Base-by-base conservation (phyloP, 2,797 vertebrate genomes). In the Neomorphus geoffroyi region DNA sequence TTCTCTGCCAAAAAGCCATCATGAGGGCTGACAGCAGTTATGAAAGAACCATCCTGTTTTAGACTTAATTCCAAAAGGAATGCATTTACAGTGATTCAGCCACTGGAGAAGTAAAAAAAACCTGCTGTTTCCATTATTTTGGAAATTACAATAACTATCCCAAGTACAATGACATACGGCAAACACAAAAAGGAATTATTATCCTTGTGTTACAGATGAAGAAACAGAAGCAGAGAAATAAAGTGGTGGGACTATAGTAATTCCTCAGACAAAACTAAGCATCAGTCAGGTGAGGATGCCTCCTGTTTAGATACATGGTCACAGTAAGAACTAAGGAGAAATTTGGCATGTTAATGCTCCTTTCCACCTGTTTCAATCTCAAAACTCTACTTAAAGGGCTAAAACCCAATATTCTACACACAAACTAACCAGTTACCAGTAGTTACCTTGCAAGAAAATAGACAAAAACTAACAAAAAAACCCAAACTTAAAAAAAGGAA, bases 1-100 rank as follows among this genome's bases (percentile, higher is more conserved):
- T 87, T 39, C 73, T 57, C 54, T 93, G 79, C 86, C 90, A 93
- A 86, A 91, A 81, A 75, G 21, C 37, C 75, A 88, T 86, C 66
- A 9, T 6, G 60, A 70, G 60, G 33, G 33, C 51, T 82, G 51
- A 91, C 72, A 92, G 48, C 26, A 94, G 48, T 69, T 83, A 93
- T 30, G 51, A 95, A 91, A 94, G 66, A 93, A 88, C 35, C 66
- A 79, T 61, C 87, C 88, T 79, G 73, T 75, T 94, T 51, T 79
- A 86, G 92, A 72, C 73, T 72, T 83, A 79, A 86, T 60, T 96
- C 83, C 37, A 72, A 84, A 94, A 92, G 54, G 77, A 93, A 94
- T 27, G 37, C 10, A 61, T 65, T 88, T 61, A 67, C 24, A 32
- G 48, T 33, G 45, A 83, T 88, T 82, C 56, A 92, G 72, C 33